Conservation (phyloP, 2,113 vertebrate genomes). For the Paraplagusia blochii region DNA sequence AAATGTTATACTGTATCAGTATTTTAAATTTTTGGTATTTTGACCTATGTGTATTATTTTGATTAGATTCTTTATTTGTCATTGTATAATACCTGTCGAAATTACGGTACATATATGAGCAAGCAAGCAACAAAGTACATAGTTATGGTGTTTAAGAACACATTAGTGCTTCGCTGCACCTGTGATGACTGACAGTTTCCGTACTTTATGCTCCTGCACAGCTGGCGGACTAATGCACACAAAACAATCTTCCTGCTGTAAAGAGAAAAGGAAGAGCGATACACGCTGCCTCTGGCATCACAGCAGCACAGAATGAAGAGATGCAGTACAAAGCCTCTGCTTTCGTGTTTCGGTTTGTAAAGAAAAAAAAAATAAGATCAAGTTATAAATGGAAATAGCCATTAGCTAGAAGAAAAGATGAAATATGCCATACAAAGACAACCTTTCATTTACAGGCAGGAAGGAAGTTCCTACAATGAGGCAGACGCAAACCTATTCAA, state of each 20-base stretch:
- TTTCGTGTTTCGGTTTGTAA: slow-evolving; percentile 29
- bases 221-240: slow-evolving; percentile 35
- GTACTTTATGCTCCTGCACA: slow-evolving; percentile 15
- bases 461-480: slow-evolving; percentile 49
- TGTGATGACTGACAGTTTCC: slow-evolving; percentile 9
- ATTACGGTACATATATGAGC: too few species aligned
- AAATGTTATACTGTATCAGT: too few species aligned
- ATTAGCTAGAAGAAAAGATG: slow-evolving; percentile 26
- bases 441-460: slow-evolving; percentile 45
- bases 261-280: slow-evolving; percentile 1
- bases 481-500: slow-evolving; percentile 21
- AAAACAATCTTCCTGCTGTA: slow-evolving; percentile 33
- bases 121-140: slow-evolving; percentile 4
- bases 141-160: slow-evolving; percentile 11
- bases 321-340: slow-evolving; percentile 25
- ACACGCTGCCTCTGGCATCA: slow-evolving; percentile 18
- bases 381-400: slow-evolving; percentile 19
- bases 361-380: slow-evolving; percentile 17
- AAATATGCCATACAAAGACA: slow-evolving; percentile 31
- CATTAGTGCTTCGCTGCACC: slow-evolving; percentile 36
- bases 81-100: too few species aligned
- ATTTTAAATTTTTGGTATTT: too few species aligned
- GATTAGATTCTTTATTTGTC: too few species aligned
- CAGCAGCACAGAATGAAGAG: slow-evolving; percentile 3
- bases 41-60: too few species aligned